These are phyloP conservation scores for Chaunax sp. DNA, from an alignment of 2,797 vertebrate genomes.

Conservation along the genomic window DNA sequence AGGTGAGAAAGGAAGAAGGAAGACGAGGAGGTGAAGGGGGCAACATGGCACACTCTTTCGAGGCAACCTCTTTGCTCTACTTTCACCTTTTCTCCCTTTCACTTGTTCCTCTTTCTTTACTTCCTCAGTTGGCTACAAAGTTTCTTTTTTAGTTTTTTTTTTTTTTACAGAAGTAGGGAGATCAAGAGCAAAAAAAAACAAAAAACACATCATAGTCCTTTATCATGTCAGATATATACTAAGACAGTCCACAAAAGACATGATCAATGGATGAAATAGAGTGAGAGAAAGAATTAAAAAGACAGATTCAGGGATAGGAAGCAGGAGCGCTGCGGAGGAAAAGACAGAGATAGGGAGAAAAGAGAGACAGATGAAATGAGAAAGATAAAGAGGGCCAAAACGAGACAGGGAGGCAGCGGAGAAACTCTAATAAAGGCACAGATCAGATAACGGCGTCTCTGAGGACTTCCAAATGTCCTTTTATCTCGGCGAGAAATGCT, in stretches of 20 bases:
- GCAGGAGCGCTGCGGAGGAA: slow-evolving; percentile 26
- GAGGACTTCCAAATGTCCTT: slow-evolving; percentile 77
- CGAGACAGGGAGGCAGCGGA: slow-evolving; percentile 60
- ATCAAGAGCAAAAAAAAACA: not conserved
- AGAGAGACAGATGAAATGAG: slow-evolving; percentile 63
- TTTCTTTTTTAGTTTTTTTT: slow-evolving; percentile 20
- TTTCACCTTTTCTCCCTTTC: slow-evolving; percentile 39
- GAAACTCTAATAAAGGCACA: slow-evolving; percentile 77
- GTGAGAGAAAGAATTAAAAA: slow-evolving; percentile 55
- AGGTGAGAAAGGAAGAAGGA: slow-evolving; percentile 57
- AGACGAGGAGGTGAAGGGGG: slow-evolving; percentile 62
- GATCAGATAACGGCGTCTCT: slow-evolving; percentile 76
- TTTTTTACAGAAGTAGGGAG: not conserved
- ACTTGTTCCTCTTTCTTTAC: slow-evolving; percentile 2
- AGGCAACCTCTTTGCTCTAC: slow-evolving; percentile 43
- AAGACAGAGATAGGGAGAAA: slow-evolving; percentile 49
- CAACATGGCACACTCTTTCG: slow-evolving; percentile 65
- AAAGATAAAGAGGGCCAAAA: slow-evolving; percentile 65
- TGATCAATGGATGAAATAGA: slow-evolving; percentile 53
- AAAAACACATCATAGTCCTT: not conserved
- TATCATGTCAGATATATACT: slow-evolving; percentile 34
- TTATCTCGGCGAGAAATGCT: slow-evolving; percentile 67
- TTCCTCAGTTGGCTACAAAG: slow-evolving; percentile 14
- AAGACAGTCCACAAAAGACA: slow-evolving; percentile 34
- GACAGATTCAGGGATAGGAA: slow-evolving; percentile 45